phyloP scores from a whole-genome alignment of 2,113 vertebrate species.

The Proterorhinus semilunaris region DNA sequence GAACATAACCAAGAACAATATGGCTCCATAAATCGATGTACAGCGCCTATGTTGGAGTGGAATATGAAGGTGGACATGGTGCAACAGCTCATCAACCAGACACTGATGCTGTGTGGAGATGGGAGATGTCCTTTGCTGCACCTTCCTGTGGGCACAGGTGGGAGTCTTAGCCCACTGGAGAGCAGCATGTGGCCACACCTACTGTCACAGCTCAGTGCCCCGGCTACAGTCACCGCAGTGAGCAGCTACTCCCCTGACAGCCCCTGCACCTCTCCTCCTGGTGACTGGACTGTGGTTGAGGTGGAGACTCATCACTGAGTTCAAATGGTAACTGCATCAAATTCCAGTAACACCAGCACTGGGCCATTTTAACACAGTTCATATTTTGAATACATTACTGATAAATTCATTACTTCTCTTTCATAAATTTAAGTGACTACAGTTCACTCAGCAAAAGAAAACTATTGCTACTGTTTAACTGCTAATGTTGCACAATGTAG shows the following conservation, averaged over 20 bases:
- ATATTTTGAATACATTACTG: background rate
- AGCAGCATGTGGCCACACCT: constrained; percentile 85
- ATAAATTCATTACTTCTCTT: background rate
- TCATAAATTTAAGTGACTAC: background rate
- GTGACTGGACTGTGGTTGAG: constrained; percentile 90
- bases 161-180: constrained; percentile 80
- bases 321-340: background rate
- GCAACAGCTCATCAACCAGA: constrained; percentile 87
- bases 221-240: constrained; percentile 85
- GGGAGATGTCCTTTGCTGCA: constrained; percentile 67
- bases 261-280: constrained; percentile 72
- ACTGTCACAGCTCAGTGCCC: constrained; percentile 79
- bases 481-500: too few species aligned
- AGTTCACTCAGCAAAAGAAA: too few species aligned
- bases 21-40: constrained; percentile 56
- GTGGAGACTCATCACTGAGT: constrained; percentile 87
- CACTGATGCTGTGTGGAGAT: constrained; percentile 79
- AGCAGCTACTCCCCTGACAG: constrained; percentile 87
- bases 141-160: constrained; percentile 70
- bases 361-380: background rate
- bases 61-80: constrained; percentile 81
- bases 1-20: constrained; percentile 7
- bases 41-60: constrained; percentile 69
- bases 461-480: too few species aligned
- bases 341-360: background rate